Evolutionary conservation across 2,888 invertebrate genomes (phyloP).

Genomic region (Lepetodrilus schrolli): DNA sequence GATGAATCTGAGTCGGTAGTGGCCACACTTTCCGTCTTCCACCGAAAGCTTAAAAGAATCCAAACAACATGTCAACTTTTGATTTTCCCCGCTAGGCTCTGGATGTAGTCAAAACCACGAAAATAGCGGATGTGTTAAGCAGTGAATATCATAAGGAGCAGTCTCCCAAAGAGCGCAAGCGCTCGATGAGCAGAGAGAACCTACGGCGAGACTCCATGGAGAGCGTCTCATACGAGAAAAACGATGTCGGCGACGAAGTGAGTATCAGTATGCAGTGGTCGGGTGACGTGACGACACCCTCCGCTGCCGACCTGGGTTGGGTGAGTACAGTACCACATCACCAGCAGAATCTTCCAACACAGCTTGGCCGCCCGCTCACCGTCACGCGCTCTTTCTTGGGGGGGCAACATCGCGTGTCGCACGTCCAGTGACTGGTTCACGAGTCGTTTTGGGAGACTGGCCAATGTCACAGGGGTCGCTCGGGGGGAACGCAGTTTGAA

Average conservation of each 20-base stretch:
- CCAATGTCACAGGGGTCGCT: too few relatives aligned
- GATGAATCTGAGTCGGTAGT: too few relatives aligned
- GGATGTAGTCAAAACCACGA: conserved; percentile 94
- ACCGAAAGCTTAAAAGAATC: too few relatives aligned
- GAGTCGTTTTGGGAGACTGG: too few relatives aligned
- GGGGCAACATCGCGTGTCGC: too few relatives aligned
- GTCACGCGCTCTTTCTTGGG: too few relatives aligned
- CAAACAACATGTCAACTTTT: conserved; percentile 28
- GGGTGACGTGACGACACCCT: conserved; percentile 50
- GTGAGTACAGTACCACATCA: conserved; percentile 61
- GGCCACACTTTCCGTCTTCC: too few relatives aligned
- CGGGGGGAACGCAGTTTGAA: too few relatives aligned
- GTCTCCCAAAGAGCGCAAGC: conserved; percentile 64
- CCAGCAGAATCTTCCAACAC: conserved; percentile 19
- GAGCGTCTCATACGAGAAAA: conserved; percentile 80
- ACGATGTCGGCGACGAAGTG: conserved; percentile 83
- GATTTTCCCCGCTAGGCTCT: conserved; percentile 81
- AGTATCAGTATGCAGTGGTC: conserved; percentile 76
- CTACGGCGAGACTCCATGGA: conserved; percentile 79
- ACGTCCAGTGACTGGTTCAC: too few relatives aligned
- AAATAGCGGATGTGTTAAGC: conserved; percentile 84
- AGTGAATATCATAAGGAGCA: conserved; percentile 76
- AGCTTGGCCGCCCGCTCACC: background rate
- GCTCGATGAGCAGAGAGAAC: conserved; percentile 79
- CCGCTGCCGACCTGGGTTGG: conserved; percentile 43